Evolutionary conservation across 2,888 invertebrate species (phyloP).

Genomic region (Sussaba pulchella): DNA sequence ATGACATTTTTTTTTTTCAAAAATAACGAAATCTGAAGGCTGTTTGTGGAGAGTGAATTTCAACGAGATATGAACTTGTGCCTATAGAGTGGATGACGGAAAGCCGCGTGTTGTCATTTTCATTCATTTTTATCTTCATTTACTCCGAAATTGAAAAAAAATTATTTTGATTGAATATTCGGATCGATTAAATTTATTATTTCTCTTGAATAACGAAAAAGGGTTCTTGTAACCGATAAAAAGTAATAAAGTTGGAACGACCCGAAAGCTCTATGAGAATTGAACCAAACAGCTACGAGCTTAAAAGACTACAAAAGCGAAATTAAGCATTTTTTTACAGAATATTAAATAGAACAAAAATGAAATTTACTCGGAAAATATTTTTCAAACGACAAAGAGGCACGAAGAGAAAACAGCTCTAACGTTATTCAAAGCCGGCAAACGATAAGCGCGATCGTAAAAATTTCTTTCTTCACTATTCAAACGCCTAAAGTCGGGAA

Average conservation of each 20-base stretch:
- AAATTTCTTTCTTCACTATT: no score
- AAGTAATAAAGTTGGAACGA: no score
- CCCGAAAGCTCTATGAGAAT: no score
- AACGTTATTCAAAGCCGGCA: neutral
- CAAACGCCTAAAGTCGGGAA: neutral
- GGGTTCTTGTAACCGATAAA: no score
- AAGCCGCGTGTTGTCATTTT: no score
- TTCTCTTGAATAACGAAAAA: no score
- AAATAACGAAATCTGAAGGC: neutral
- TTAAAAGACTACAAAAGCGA: no score
- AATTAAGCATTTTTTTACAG: no score
- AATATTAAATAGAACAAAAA: neutral
- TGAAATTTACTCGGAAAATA: neutral
- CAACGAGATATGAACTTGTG: neutral
- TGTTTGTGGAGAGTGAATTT: neutral
- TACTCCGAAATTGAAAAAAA: neutral
- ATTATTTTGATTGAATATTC: no score
- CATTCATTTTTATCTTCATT: neutral
- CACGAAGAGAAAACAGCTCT: neutral
- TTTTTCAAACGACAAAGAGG: neutral
- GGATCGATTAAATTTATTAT: no score
- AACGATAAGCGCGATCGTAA: neutral
- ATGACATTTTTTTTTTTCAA: neutral
- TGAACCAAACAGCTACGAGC: no score
- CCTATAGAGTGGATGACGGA: neutral